Evolutionary conservation across 2,113 vertebrate species (phyloP), one percentile per base, ranked within the genome.

Genomic region (Okapia johnstoni): DNA sequence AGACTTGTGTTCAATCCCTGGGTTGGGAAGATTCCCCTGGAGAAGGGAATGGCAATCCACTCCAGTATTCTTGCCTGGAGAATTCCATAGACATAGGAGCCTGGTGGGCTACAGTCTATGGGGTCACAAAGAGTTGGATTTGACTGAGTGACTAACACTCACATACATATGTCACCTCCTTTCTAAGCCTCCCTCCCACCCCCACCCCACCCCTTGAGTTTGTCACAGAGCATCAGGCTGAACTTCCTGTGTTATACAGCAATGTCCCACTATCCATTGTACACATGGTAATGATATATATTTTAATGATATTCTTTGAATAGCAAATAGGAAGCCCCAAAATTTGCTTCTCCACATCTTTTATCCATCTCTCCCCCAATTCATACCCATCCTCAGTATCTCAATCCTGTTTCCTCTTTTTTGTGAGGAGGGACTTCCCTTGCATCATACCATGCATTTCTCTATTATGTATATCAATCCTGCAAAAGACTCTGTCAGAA

Each of bases 171-270:
- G 6, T 76, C 23, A 13, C 23, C 70, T 43, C 70, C 12, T 13
- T 43, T 76, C 15, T 26, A 23, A 26, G 12, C 23, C 23, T 80
- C 46, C 14, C 6, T 84, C 7, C 16, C 0, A 19, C 12, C 10
- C 0, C 0, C 17, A 5, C 77, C 3, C 13, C 0, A 50, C 12
- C 10, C 2, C 4, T 16, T 91, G 25, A 61, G 19, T 76, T 43
- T 76, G 70, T 76, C 36, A 26, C 23, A 43, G 12, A 43, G 23
- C 40, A 15, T 43, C 40, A 43, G 40, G 23, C 23, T 76, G 40
- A 43, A 26, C 40, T 15, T 40, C 70, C 23, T 76, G 12, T 7
- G 7, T 43, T 43, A 26, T 43, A 43, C 13, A 43, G 12, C 40
- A 26, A 4, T 76, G 36, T 26, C 40, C 40, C 6, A 26, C 23